Base-by-base conservation (phyloP, 2,888 invertebrate genomes). In the Leptopilina syphax region DNA sequence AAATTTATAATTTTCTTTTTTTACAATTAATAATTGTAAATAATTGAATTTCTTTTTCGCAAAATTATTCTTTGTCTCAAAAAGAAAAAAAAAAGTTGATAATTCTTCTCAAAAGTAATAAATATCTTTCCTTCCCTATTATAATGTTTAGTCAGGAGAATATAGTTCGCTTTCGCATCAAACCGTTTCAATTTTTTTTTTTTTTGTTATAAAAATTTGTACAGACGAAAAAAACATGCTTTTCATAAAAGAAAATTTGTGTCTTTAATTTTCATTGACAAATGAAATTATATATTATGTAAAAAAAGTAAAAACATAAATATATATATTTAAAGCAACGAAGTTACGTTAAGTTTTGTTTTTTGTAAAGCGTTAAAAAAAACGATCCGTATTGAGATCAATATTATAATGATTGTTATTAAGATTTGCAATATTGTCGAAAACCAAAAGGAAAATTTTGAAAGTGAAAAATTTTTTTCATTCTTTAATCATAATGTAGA, bases 271-370 rank as follows among this genome's bases (percentile, higher is more conserved):
- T 50, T 50, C 10, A 50, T 50, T 50, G 10, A 50, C 12, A 50
- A 50, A 50, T 50, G 50, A 50, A 50, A 50, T 50, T 9, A 18
- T 63, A 9, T 9, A 60, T 18, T 60, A 60, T 60, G n/a, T 63
- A 63, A 63, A 24, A n/a, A 57, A 57, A 34, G 3, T 44, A 7
- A 6, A 44, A 6, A 44, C 44, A 8, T 54, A 70, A 54, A 70
- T 54, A 18, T 24, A 63, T 70, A 70, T 70, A 70, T 47, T 68
- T 68, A 70, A 13, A 54, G 54, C 73, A 73, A 73, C 73, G 73
- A 73, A 73, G 73, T 73, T 73, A 73, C 57, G 34, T 57, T 73
- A 54, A 73, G 70, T 73, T 73, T 73, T 70, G n/a, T 54, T 73
- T 54, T 73, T 73, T 73, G 57, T 73, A 73, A 70, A 57, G 27